Base-by-base conservation (phyloP, 2,888 invertebrate genomes). In the Cosmia pyralina region DNA sequence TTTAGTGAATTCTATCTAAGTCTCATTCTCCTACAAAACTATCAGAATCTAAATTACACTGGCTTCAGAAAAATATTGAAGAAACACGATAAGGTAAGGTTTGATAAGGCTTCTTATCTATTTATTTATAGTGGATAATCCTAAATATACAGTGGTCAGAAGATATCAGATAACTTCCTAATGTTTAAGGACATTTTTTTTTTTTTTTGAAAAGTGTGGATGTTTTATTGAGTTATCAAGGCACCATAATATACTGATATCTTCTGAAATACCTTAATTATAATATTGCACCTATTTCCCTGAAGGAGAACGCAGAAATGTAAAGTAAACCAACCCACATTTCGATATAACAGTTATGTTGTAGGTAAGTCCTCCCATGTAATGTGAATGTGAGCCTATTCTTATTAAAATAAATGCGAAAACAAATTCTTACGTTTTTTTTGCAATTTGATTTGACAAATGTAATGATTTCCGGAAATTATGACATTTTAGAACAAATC, bases 41-140 rank as follows among this genome's bases (percentile, higher is more conserved):
- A 99, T 93, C 99, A 99, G 95, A 99, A 99, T 93, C 96, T 99
- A 70, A 99, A 99, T 96, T 99, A 99, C 90, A 99, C 99, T 5
- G 99, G 99, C 2, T 99, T 99, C 96, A 97, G 99, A 81, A 99
- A 99, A 95, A 99, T 99, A 91, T 97, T 99, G 80, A 99, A 99
- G 94, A 99, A 99, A 94, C 99, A 99, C 93, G 99, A 99, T 95
- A 99, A 99, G 97, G 99, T 99, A 93, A 68, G 84, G 53, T 75
- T 78, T 68, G 80, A 83, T 81, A 87, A 80, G 59, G 69, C 64
- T 75, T 60, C 50, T 41, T 83, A 78, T 80, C 82, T 70, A 50
- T 59, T 60, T 79, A 76, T 85, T 84, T 83, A 75, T 79, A 69
- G 52, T 50, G 68, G 71, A 82, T 79, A 69, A 78, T 85, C 73